Conservation (phyloP, 1,140 invertebrate species). For the Meloidogyne exigua region DNA sequence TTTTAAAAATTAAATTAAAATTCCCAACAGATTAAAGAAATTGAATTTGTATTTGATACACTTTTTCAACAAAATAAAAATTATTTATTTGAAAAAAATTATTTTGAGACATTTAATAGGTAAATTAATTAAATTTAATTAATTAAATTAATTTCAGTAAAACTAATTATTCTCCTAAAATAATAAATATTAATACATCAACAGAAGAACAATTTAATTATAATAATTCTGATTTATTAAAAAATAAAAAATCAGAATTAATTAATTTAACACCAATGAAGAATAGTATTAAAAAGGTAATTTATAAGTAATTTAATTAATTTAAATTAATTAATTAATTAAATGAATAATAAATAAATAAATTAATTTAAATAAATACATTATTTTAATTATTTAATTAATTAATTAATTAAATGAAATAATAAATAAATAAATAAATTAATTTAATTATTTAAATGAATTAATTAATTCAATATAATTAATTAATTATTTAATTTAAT, state of each 20-base stretch:
- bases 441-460: too few species aligned
- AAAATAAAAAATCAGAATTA: neutral
- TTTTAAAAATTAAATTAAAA: neutral
- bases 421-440: too few species aligned
- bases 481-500: too few species aligned
- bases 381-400: too few species aligned
- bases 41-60: slow-evolving; percentile 2
- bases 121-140: neutral
- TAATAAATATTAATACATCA: neutral
- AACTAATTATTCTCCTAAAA: neutral
- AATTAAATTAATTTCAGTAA: neutral
- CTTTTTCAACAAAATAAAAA: slow-evolving; percentile 1
- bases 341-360: too few species aligned
- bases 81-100: neutral
- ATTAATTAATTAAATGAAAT: too few species aligned
- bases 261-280: neutral
- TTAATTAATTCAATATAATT: too few species aligned
- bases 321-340: too few species aligned
- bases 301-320: neutral
- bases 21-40: neutral
- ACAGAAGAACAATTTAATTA: neutral
- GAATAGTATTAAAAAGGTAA: neutral
- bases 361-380: too few species aligned
- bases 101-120: neutral
- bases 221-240: neutral